phyloP scores from a whole-genome alignment of 2,888 invertebrate genomes.

The Nomada ruficornis region DNA sequence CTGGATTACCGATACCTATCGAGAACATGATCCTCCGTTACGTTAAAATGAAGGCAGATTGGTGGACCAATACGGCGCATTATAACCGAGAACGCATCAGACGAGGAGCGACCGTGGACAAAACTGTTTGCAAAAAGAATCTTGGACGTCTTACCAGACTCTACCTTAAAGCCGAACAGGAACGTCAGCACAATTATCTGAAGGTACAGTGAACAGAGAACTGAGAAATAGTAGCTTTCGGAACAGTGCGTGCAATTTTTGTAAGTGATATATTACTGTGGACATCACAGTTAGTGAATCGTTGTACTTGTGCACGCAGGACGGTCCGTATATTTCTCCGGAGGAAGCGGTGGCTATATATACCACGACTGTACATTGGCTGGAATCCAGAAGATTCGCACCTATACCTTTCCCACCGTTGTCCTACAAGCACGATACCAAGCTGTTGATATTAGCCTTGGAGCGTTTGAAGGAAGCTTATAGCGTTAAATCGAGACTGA shows the following conservation, averaged over 20 bases:
- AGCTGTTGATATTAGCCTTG: conserved; percentile 97
- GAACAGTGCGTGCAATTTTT: too few species aligned
- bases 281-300: neutral
- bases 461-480: conserved; percentile 99
- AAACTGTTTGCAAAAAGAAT: conserved; percentile 99
- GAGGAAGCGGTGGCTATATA: conserved; percentile 99
- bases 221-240: too few species aligned
- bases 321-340: conserved; percentile 99
- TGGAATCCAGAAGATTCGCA: conserved; percentile 98
- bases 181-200: conserved; percentile 99
- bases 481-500: conserved; percentile 97
- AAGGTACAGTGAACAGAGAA: conserved; percentile 86
- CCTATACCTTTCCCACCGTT: conserved; percentile 99
- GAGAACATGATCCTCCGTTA: conserved; percentile 99
- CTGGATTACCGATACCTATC: conserved; percentile 98
- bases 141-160: conserved; percentile 98
- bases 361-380: conserved; percentile 99
- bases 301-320: conserved; percentile 85
- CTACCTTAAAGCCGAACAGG: conserved; percentile 99
- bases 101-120: conserved; percentile 99
- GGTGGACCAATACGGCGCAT: conserved; percentile 99
- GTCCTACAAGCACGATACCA: conserved; percentile 99
- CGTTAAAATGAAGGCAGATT: conserved; percentile 99
- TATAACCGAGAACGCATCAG: conserved; percentile 99
- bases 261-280: neutral